Evolutionary conservation across 2,797 vertebrate genomes (phyloP), one percentile per base, ranked within the genome.

Genomic region (Periophthalmus magnuspinnatus): DNA sequence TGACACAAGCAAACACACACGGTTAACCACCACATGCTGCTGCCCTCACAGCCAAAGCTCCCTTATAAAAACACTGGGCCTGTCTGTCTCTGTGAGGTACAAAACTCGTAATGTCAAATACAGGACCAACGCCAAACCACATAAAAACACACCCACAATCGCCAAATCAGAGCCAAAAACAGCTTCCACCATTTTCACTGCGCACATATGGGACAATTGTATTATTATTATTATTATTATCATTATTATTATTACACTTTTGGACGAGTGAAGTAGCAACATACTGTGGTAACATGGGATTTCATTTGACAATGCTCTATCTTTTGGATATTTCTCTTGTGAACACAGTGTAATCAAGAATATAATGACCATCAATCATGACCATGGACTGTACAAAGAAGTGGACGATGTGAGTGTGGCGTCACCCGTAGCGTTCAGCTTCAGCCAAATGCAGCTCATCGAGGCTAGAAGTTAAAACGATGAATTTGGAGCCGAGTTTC

Each of bases 41-140:
- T 32, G 65, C 21, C 56, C 14, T 1, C 32, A 58, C 59, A 48
- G 22, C 22, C 34, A 24, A 34, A 69, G 8, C 60, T 14, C 54
- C 22, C 60, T 57, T 9, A n/a, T 56, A 34, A 48, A 75, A 70
- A 60, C 56, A 73, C 28, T 3, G 24, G 48, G 13, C 71, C 68
- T 67, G 65, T 60, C 28, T 65, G 68, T 74, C 28, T 71, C 22
- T 33, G 32, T 76, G 36, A 71, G 66, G 68, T 67, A 59, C 33
- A 68, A 70, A 56, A 66, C 54, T 72, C 22, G 14, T 72, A 69
- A 69, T 21, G 17, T 72, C 71, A 75, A 62, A 50, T 48, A n/a
- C 59, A 65, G 54, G 57, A 67, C 47, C 58, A 3, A 22, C 68
- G 60, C 71, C 58, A 70, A 67, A 68, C 69, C 21, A 60, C 76